Conservation (phyloP, 2,113 vertebrate genomes). For the Lophotis ruficrista region DNA sequence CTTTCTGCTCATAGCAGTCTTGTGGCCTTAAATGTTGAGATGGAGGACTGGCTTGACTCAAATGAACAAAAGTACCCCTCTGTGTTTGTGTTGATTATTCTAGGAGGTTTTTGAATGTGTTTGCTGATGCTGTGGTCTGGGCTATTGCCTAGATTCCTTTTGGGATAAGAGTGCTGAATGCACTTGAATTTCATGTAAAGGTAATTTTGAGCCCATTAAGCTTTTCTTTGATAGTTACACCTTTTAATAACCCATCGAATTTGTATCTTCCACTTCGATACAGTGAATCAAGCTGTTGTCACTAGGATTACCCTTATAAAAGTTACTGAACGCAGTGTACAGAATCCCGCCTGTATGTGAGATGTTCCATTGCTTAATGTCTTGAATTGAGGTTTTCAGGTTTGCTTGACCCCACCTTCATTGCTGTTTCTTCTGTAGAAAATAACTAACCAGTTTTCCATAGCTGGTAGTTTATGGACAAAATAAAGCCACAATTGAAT, state of each 20-base stretch:
- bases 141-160: not conserved
- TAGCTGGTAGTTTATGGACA: not conserved
- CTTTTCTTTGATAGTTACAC: not conserved
- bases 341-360: no score
- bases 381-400: not conserved
- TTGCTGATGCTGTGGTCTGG: not conserved
- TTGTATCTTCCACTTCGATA: not conserved
- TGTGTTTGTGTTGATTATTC: not conserved
- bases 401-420: not conserved
- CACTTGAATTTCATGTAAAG: not conserved
- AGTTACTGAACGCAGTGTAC: no score
- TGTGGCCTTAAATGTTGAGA: not conserved
- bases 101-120: not conserved
- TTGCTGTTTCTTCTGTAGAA: not conserved
- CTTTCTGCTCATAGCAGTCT: not conserved
- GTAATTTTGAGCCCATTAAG: not conserved
- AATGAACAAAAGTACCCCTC: not conserved
- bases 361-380: not conserved
- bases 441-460: not conserved
- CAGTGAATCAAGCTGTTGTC: not conserved
- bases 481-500: not conserved
- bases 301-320: not conserved
- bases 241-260: not conserved
- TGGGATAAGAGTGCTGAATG: not conserved
- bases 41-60: not conserved